Evolutionary conservation across 2,113 vertebrate species (phyloP), one percentile per base, ranked within the genome.

Genomic region (Zapornia atra): DNA sequence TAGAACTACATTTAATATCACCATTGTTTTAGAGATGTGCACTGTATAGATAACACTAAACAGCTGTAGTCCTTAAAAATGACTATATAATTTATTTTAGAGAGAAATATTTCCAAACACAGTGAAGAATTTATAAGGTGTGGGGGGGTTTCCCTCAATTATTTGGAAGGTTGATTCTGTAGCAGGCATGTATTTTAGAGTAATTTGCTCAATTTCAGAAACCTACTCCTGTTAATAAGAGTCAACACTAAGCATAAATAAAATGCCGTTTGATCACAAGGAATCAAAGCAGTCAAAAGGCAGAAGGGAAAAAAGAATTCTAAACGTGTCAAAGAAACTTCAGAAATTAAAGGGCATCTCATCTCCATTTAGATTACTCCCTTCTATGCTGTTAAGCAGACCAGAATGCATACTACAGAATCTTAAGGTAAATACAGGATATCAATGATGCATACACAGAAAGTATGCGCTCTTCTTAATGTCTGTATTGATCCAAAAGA

Each of bases 391-490:
- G 2, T n/a, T 48, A 64, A 51, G 21, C 10, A 17, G 53, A 63
- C 11, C 29, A 77, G 73, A 72, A 86, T 12, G 53, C 11, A 44
- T 10, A 50, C 8, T 28, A 12, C 34, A 25, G 33, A 90, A 56
- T 64, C 57, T 21, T 76, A 59, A 48, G 46, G 6, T 12, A 46
- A 61, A 82, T 4, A 21, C 0, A 85, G 20, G 22, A 8, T 46
- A 90, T 44, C 46, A 18, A 5, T 0, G 0, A 22, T 34, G 25
- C 9, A 16, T 12, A 5, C 38, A 56, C 38, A 13, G 12, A 36
- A 40, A 60, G 20, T 48, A 50, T 64, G 18, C 21, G 28, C 36
- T 83, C 42, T 40, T 28, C 38, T 51, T 75, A 66, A 54, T 34
- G 20, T 57, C 61, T 65, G 38, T 19, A 57, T 76, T 71, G 48